Percentiles rank a stretch among this genome's conserved stretches.
Conservation (phyloP, 2,888 invertebrate species). For the Callyntrura sp. region DNA sequence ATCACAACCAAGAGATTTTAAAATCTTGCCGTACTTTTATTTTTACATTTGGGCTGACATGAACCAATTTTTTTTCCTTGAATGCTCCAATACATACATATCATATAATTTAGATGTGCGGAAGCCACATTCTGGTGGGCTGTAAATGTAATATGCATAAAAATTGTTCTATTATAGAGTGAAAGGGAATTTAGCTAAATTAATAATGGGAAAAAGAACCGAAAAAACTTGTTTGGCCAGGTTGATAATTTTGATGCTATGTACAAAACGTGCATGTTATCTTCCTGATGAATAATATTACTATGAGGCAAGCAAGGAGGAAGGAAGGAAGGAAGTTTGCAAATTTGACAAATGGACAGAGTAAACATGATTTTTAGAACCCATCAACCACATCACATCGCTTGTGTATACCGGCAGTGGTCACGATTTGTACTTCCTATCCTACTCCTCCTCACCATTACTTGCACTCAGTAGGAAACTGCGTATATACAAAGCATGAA, state of each 20-base stretch:
- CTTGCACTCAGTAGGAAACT: neutral
- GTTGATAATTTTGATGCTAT: constrained; percentile 45
- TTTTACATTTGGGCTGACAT: constrained; percentile 47
- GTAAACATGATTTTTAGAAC: constrained; percentile 62
- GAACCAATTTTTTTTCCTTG: neutral
- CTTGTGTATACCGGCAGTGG: constrained; percentile 67
- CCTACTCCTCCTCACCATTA: constrained; percentile 29
- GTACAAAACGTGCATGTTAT: neutral
- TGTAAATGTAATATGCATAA: constrained; percentile 46
- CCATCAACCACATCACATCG: constrained; percentile 67
- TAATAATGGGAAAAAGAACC: constrained; percentile 67
- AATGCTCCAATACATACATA: neutral
- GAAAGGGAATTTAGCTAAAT: constrained; percentile 74
- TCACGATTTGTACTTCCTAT: constrained; percentile 74
- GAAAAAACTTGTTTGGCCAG: constrained; percentile 79
- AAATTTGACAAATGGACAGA: constrained; percentile 71
- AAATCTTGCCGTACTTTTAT: constrained; percentile 16
- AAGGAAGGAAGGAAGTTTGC: constrained; percentile 71
- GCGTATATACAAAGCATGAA: constrained; percentile 7
- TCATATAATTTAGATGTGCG: constrained; percentile 1
- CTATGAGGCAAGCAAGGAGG: constrained; percentile 24
- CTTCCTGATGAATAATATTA: constrained; percentile 51
- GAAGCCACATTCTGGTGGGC: constrained; percentile 15
- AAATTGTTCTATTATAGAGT: constrained; percentile 56
- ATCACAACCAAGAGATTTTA: neutral